Conservation (phyloP, 2,113 vertebrate genomes). For the Phrynosoma platyrhinos region DNA sequence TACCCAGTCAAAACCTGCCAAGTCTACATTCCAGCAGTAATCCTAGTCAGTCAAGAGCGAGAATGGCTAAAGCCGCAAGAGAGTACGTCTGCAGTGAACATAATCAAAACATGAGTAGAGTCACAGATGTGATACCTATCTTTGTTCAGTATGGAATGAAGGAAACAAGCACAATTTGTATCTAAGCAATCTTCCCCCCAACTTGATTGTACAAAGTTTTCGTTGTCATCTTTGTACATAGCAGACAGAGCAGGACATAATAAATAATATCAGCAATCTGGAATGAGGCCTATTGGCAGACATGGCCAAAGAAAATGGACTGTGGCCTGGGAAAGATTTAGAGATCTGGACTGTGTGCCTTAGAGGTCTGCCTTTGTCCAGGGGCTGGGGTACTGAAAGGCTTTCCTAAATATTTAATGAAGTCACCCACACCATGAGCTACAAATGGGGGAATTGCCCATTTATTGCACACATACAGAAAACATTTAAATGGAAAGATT, state of each 20-base stretch:
- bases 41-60: neutral
- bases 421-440: too few species aligned
- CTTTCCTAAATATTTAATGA: slow-evolving; percentile 5
- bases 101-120: too few species aligned
- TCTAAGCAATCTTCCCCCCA: neutral
- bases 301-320: neutral
- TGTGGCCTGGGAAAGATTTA: neutral
- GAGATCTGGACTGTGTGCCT: neutral
- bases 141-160: neutral
- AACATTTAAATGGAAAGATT: too few species aligned
- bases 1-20: neutral
- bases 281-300: neutral
- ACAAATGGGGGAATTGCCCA: too few species aligned
- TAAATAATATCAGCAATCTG: neutral
- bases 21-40: neutral
- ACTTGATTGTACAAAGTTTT: neutral
- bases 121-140: neutral
- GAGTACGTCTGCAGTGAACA: too few species aligned
- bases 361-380: neutral
- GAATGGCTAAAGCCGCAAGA: too few species aligned
- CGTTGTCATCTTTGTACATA: neutral
- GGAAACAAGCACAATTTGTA: neutral
- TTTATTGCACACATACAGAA: too few species aligned
- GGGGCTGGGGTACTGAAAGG: slow-evolving; percentile 1
- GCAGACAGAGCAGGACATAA: neutral